Evolutionary conservation across 2,888 invertebrate genomes (phyloP).

Genomic region (Andrena flavipes): DNA sequence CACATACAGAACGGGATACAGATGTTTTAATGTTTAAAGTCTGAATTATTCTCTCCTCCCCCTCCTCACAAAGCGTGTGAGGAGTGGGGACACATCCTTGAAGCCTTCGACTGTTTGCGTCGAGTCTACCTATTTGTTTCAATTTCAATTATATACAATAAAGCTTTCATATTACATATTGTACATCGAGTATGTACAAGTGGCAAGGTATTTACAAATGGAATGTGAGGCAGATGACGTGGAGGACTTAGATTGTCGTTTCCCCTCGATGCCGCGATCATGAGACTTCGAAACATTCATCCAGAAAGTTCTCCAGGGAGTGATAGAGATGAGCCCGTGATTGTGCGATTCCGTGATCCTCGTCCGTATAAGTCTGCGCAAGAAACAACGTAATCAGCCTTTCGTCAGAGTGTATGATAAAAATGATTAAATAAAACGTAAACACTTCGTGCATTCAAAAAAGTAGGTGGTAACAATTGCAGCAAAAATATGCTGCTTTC

Average conservation of each 20-base stretch:
- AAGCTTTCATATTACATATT: conserved; percentile 80
- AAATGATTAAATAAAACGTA: neutral
- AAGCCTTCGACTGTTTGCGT: neutral
- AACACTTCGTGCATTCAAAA: neutral
- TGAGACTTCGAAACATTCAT: conserved; percentile 86
- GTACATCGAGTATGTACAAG: conserved; percentile 82
- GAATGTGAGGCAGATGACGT: conserved; percentile 67
- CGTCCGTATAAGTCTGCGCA: conserved; percentile 95
- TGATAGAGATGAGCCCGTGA: conserved; percentile 96
- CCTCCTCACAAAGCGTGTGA: neutral
- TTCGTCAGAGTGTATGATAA: neutral
- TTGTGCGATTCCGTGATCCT: conserved; percentile 94
- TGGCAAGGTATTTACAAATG: conserved; percentile 72
- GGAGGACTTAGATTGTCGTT: conserved; percentile 65
- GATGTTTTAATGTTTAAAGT: neutral
- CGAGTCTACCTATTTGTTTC: conserved; percentile 35
- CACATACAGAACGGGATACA: conserved; percentile 11
- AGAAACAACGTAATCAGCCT: neutral
- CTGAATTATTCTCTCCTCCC: neutral
- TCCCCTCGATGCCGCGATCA: conserved; percentile 68
- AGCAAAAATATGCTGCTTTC: neutral
- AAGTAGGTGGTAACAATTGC: neutral
- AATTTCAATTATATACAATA: conserved; percentile 74
- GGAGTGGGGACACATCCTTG: too few species aligned
- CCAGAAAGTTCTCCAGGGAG: conserved; percentile 93